phyloP scores from a whole-genome alignment of 1,140 invertebrate species.

The Diachasma alloeum region DNA sequence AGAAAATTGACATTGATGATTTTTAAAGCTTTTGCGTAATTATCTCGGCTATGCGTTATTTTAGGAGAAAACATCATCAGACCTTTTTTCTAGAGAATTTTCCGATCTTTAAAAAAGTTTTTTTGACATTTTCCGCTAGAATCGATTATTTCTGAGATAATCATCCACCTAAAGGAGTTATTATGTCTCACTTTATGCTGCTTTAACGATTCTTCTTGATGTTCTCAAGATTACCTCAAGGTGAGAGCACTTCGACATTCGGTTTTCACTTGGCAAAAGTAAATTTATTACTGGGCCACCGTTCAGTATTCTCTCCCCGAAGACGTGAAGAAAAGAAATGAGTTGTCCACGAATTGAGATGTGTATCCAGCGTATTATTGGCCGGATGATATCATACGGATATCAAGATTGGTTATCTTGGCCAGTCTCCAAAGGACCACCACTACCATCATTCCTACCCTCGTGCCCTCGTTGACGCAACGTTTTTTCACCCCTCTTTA shows the following conservation, averaged over 20 bases:
- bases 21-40: too few species aligned
- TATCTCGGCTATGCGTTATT: too few species aligned
- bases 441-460: not conserved
- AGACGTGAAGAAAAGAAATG: constrained; percentile 5
- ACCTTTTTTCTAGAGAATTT: not conserved
- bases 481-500: not conserved
- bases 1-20: too few species aligned
- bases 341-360: constrained; percentile 19
- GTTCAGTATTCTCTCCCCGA: not conserved
- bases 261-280: not conserved
- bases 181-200: too few species aligned
- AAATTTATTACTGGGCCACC: not conserved
- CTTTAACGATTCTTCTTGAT: too few species aligned
- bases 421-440: constrained; percentile 32
- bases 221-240: too few species aligned
- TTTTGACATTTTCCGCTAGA: not conserved
- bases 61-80: not conserved
- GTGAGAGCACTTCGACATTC: not conserved
- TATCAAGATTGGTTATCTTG: constrained; percentile 37
- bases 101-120: not conserved
- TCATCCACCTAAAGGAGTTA: too few species aligned
- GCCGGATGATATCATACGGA: constrained; percentile 31
- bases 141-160: not conserved
- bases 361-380: constrained; percentile 33
- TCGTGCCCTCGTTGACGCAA: not conserved